phyloP scores from a whole-genome alignment of 2,888 invertebrate species.

The Pterostichus niger region DNA sequence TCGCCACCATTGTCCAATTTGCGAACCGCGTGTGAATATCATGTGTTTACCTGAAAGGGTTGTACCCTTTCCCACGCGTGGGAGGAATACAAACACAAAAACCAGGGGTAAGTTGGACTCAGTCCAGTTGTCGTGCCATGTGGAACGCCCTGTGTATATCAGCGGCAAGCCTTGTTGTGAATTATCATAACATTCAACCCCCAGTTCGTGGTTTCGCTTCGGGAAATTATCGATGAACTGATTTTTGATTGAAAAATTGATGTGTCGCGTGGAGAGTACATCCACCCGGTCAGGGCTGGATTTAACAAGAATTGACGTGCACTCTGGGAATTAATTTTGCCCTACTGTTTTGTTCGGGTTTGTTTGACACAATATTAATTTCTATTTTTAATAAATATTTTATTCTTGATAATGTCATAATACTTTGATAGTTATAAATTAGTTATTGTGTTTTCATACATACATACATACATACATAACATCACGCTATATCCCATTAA shows the following conservation, averaged over 20 bases:
- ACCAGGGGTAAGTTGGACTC: background rate
- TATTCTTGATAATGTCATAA: too few relatives aligned
- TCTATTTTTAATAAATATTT: too few relatives aligned
- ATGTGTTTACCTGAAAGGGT: constrained; percentile 48
- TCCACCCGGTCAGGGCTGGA: background rate
- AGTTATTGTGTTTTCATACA: too few relatives aligned
- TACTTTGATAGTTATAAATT: too few relatives aligned
- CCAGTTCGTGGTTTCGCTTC: background rate
- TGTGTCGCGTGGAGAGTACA: background rate
- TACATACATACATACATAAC: too few relatives aligned
- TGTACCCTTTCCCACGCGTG: constrained; percentile 46
- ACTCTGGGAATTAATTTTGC: too few relatives aligned
- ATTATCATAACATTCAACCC: constrained; percentile 32
- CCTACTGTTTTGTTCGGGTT: too few relatives aligned
- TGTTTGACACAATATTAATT: too few relatives aligned
- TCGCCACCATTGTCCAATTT: constrained; percentile 20
- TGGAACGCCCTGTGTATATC: constrained; percentile 12
- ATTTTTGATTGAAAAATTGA: constrained; percentile 21
- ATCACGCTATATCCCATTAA: too few relatives aligned
- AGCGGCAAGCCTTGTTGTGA: background rate
- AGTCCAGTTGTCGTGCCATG: constrained; percentile 7
- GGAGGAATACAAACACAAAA: constrained; percentile 23
- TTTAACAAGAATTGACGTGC: too few relatives aligned
- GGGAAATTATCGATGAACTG: constrained; percentile 19
- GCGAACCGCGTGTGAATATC: constrained; percentile 26